Conservation (phyloP, 2,113 vertebrate species). For the Mesocricetus auratus region DNA sequence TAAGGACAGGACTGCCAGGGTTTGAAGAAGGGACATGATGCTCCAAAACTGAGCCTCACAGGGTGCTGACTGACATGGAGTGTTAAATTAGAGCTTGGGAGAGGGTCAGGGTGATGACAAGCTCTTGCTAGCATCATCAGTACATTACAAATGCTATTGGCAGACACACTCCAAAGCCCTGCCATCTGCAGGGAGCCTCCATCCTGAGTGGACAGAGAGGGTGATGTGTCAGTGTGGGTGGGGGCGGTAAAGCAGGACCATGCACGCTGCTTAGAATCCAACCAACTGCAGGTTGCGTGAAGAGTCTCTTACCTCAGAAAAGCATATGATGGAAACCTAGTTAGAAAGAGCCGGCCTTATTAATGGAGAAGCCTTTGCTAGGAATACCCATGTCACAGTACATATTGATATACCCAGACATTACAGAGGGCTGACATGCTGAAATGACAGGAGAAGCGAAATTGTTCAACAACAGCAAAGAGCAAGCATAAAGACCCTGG, state of each 20-base stretch:
- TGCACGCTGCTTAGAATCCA: neutral
- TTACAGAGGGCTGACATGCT: neutral
- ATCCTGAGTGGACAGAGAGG: too few relatives aligned
- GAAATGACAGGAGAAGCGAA: neutral
- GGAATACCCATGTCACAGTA: neutral
- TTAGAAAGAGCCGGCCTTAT: neutral
- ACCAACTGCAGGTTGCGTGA: too few relatives aligned
- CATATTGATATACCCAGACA: neutral
- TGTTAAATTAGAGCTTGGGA: neutral
- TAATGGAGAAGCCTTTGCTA: neutral
- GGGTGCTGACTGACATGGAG: too few relatives aligned
- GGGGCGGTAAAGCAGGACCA: too few relatives aligned
- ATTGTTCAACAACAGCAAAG: neutral
- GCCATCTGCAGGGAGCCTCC: neutral
- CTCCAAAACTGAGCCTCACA: neutral
- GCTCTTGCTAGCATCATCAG: too few relatives aligned
- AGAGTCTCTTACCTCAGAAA: too few relatives aligned
- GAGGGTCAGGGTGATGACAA: too few relatives aligned
- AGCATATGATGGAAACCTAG: neutral
- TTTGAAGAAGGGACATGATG: neutral
- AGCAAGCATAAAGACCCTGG: neutral
- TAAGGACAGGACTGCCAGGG: neutral
- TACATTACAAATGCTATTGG: neutral
- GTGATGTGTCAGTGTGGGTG: neutral
- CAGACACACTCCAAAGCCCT: neutral